phyloP scores from a whole-genome alignment of 2,888 invertebrate genomes.

The Thecocarcelia acutangulata region DNA sequence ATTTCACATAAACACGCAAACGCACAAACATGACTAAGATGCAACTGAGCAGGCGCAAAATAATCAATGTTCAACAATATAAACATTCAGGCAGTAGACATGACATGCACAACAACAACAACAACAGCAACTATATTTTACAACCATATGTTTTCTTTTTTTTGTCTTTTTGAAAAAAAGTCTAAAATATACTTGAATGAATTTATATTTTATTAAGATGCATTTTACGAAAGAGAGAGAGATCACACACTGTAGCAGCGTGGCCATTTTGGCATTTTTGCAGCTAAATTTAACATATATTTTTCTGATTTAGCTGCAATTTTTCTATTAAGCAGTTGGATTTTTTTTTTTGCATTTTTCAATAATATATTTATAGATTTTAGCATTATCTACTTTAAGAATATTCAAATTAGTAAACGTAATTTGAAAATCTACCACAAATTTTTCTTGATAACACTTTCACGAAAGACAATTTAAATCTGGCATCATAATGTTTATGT shows the following conservation, averaged over 20 bases:
- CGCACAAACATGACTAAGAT: background rate
- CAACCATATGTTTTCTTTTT: constrained; percentile 27
- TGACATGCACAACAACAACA: constrained; percentile 17
- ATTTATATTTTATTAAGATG: constrained; percentile 70
- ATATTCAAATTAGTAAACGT: no score
- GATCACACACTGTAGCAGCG: constrained; percentile 17
- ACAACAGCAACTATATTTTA: background rate
- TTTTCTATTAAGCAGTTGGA: no score
- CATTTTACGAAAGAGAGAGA: constrained; percentile 65
- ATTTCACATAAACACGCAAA: constrained; percentile 41
- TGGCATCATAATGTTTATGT: no score
- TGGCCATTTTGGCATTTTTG: no score
- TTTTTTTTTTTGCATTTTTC: no score
- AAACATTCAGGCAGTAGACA: constrained; percentile 11
- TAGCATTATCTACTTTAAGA: no score
- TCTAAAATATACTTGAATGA: constrained; percentile 55
- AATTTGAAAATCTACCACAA: no score
- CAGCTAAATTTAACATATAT: no score
- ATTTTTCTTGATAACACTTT: no score
- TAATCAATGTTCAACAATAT: constrained; percentile 22
- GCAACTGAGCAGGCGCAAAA: constrained; percentile 52
- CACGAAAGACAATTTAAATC: no score
- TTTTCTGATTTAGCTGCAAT: no score
- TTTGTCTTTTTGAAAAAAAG: background rate
- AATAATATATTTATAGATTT: no score